These are phyloP conservation scores for Bos javanicus DNA, from an alignment of 2,113 vertebrate species.

Conservation along the genomic window DNA sequence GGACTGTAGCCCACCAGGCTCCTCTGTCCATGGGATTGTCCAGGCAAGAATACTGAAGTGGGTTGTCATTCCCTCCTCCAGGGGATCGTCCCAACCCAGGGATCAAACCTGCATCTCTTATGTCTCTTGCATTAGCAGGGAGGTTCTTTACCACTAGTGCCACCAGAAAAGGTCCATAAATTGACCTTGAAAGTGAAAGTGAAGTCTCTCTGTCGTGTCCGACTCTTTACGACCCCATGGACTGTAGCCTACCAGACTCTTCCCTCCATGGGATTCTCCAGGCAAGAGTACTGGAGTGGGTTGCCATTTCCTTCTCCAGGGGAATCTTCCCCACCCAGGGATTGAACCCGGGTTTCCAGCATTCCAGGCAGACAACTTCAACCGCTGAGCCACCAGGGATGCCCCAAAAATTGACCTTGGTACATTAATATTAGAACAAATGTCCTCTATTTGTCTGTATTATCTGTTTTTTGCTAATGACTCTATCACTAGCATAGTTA, in stretches of 20 bases:
- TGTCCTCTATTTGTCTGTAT: not conserved
- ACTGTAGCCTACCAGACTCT: too few relatives aligned
- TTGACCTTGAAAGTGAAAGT: not conserved
- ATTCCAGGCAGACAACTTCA: too few relatives aligned
- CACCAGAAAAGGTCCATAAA: not conserved
- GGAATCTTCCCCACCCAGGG: too few relatives aligned
- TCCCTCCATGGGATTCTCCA: too few relatives aligned
- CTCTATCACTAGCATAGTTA: not conserved
- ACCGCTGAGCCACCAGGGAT: too few relatives aligned
- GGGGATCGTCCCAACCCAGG: not conserved
- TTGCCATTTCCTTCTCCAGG: too few relatives aligned
- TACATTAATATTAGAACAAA: not conserved
- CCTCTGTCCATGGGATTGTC: not conserved
- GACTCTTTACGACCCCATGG: too few relatives aligned
- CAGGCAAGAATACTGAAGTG: not conserved
- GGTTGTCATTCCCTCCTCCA: not conserved
- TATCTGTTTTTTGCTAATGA: not conserved
- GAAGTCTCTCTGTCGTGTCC: too few relatives aligned
- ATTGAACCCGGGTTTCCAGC: too few relatives aligned
- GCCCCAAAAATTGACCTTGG: not conserved
- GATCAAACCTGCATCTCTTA: fast-evolving
- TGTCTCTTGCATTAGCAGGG: not conserved
- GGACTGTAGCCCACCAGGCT: not conserved
- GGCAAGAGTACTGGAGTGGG: too few relatives aligned
- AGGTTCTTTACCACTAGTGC: not conserved